Evolutionary conservation across 2,797 vertebrate species (phyloP), one percentile per base, ranked within the genome.

Genomic region (Microctenopoma steveboyesi): DNA sequence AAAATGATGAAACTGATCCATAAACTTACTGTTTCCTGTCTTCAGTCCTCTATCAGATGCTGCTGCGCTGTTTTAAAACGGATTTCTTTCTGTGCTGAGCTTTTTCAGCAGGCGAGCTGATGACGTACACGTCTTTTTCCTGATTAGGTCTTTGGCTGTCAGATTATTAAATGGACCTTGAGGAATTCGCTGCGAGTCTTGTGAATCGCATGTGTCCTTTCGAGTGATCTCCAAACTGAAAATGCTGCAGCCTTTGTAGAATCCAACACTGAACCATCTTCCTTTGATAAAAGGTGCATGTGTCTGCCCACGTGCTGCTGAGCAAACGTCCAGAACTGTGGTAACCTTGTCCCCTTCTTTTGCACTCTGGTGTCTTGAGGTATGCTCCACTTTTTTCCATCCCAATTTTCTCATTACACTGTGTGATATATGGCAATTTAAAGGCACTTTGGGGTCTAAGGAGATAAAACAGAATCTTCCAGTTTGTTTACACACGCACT

Each of bases 401-500:
- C 58, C 5, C 71, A 1, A 6, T 58, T 37, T 59, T 30, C 35
- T 47, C 60, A 16, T 49, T 2, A 35, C 37, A 12, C 66, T 18
- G 56, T 69, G 62, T 70, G 64, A 79, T 78, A 63, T 18, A 22
- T 15, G 4, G 40, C 4, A 47, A 58, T 64, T 61, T 30, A 58
- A 76, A 48, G 14, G 8, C 63, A 22, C 61, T 57, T 46, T 33
- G 1, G 39, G 53, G 15, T 42, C 28, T 25, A 15, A 8, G 61
- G 7, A 39, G 73, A 69, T 67, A 63, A 68, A 61, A 57, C 8
- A 5, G 1, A 64, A 14, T 33, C 30, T 37, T 6, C 27, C 15
- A 52, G 18, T 70, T 74, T 61, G 71, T 85, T 75, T 72, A 66
- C 57, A 48, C 45, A n/a, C 28, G 8, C 12, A 35, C 64, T 64